phyloP scores from a whole-genome alignment of 2,888 invertebrate genomes.

The Chymomyza caudatula region DNA sequence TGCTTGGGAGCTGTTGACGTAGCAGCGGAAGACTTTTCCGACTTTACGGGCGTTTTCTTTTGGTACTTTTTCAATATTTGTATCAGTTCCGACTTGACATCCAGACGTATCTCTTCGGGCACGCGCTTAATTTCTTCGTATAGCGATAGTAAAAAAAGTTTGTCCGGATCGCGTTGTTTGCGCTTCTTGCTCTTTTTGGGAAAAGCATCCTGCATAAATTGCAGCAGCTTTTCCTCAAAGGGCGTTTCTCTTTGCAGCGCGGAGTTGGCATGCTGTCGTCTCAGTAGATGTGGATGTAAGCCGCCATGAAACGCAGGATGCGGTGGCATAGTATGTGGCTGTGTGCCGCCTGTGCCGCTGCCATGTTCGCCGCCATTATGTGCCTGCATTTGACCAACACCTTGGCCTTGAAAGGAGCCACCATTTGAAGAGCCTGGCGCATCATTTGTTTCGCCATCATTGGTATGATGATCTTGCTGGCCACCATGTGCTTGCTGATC shows the following conservation, averaged over 20 bases:
- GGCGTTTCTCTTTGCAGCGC: constrained; percentile 71
- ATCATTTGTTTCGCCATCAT: constrained; percentile 75
- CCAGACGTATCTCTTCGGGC: constrained; percentile 75
- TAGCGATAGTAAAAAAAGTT: constrained; percentile 73
- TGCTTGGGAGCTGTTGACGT: constrained; percentile 55
- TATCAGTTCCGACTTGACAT: constrained; percentile 75
- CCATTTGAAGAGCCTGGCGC: constrained; percentile 74
- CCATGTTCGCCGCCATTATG: constrained; percentile 67
- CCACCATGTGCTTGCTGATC: constrained; percentile 67
- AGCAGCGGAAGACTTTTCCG: constrained; percentile 64
- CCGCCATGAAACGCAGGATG: constrained; percentile 74
- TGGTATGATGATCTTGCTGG: constrained; percentile 74
- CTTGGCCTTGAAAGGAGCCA: constrained; percentile 66
- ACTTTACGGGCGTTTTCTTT: constrained; percentile 71
- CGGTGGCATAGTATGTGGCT: constrained; percentile 67
- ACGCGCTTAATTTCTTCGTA: constrained; percentile 76
- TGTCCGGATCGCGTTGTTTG: constrained; percentile 76
- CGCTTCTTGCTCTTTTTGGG: constrained; percentile 76
- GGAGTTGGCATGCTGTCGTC: constrained; percentile 67
- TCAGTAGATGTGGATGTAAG: constrained; percentile 71
- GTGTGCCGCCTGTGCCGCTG: constrained; percentile 50
- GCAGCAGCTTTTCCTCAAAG: constrained; percentile 75
- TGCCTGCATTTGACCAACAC: constrained; percentile 64
- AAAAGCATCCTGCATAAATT: constrained; percentile 77
- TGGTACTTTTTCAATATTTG: constrained; percentile 76